Percentiles rank a stretch among this genome's conserved stretches.
Conservation (phyloP, 2,888 invertebrate genomes). For the Cheilosia grossa region DNA sequence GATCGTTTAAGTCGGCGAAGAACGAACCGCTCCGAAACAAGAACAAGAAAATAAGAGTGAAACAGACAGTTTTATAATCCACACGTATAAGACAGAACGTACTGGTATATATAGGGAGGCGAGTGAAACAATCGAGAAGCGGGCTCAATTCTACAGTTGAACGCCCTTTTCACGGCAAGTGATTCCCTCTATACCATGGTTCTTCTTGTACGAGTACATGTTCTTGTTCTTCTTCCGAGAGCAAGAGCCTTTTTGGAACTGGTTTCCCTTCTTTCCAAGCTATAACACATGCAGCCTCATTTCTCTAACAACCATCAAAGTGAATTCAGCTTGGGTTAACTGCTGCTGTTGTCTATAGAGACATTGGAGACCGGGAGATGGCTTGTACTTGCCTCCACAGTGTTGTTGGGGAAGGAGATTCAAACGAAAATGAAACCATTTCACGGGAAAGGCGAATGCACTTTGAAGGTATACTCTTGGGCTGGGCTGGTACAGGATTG, state of each 20-base stretch:
- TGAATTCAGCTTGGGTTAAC: slow-evolving; percentile 55
- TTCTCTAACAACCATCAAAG: slow-evolving; percentile 73
- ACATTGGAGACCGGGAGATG: slow-evolving; percentile 7
- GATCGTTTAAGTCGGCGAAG: background rate
- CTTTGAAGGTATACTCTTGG: slow-evolving; percentile 53
- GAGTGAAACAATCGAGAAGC: slow-evolving; percentile 55
- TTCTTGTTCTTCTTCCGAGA: slow-evolving; percentile 65
- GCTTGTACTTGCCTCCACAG: slow-evolving; percentile 52
- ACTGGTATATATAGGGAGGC: slow-evolving; percentile 3
- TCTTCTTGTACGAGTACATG: slow-evolving; percentile 51
- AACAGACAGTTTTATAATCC: slow-evolving; percentile 64
- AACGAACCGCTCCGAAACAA: slow-evolving; percentile 22
- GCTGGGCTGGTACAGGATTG: slow-evolving; percentile 61
- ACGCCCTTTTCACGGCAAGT: slow-evolving; percentile 83
- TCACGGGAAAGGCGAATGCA: slow-evolving; percentile 74
- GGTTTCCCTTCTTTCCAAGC: slow-evolving; percentile 71
- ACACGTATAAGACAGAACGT: slow-evolving; percentile 48
- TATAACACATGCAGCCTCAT: slow-evolving; percentile 51
- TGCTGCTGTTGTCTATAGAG: slow-evolving; percentile 70
- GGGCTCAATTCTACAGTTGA: slow-evolving; percentile 79
- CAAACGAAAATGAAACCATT: slow-evolving; percentile 81
- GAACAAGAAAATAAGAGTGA: slow-evolving; percentile 69
- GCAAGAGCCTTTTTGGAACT: slow-evolving; percentile 74
- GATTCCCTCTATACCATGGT: slow-evolving; percentile 78
- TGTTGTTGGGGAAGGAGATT: slow-evolving; percentile 60